These are phyloP conservation scores for Caracal caracal DNA, from an alignment of 2,113 vertebrate species.

Conservation along the genomic window DNA sequence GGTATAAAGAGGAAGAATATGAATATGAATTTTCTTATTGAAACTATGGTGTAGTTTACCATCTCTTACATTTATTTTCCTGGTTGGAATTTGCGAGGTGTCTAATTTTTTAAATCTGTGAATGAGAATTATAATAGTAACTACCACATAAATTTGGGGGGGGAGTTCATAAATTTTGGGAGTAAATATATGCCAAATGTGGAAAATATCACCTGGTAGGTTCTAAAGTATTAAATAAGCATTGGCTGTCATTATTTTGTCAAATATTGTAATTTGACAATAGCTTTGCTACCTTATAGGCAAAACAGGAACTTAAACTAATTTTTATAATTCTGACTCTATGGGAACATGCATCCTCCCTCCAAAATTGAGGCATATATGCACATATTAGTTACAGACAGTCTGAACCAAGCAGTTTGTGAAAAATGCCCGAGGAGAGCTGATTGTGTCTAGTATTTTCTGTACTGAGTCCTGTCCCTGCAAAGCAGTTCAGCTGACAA, in stretches of 20 bases:
- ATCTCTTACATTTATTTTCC: not conserved
- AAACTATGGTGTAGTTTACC: not conserved
- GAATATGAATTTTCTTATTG: not conserved
- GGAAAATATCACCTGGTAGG: not conserved
- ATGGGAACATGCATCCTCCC: not conserved
- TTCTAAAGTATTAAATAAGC: not conserved
- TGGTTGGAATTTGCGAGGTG: not conserved
- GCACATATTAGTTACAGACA: not conserved
- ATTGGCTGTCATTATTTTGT: not conserved
- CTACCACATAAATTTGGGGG: not conserved
- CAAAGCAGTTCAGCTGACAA: not conserved
- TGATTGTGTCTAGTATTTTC: not conserved
- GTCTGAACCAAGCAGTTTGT: not conserved
- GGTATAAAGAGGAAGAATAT: not conserved
- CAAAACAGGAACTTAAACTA: not conserved
- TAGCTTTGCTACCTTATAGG: not conserved
- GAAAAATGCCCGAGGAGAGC: not conserved
- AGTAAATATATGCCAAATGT: not conserved
- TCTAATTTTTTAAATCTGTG: not conserved
- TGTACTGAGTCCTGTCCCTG: not conserved
- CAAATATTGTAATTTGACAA: slow-evolving; percentile 22
- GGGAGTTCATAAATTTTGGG: no score
- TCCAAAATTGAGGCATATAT: no score
- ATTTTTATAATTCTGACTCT: not conserved
- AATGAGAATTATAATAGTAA: not conserved